Evolutionary conservation across 2,888 invertebrate genomes (phyloP), one percentile per base, ranked within the genome.

Genomic region (Polyommatus iphigenia): DNA sequence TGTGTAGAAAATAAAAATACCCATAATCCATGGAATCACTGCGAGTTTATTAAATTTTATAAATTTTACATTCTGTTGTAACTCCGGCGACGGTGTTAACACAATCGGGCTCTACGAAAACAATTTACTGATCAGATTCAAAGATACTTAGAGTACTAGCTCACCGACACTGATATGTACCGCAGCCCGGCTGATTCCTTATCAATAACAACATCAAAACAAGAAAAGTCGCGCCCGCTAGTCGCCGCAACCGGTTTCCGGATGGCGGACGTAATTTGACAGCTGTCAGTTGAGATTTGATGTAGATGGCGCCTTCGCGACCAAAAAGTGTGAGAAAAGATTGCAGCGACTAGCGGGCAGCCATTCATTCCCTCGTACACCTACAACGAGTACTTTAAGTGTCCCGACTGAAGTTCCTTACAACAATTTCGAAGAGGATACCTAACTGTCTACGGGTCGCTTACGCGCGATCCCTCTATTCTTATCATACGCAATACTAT

Each of bases 121-220:
- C 77, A 80, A 82, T 81, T 81, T 81, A 84, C 85, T 84, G 84
- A 85, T 90, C 91, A 92, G 91, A 89, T 88, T 89, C 88, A 89
- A 92, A 93, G 93, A 93, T 92, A 94, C 94, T 93, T 93, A 94
- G 86, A 93, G 93, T 92, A 94, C 94, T 94, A 92, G 89, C 85
- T 88, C 86, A 87, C 84, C 89, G 86, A 89, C 89, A 87, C 85
- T 93, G 94, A 94, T 94, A 94, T 94, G 93, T 92, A 88, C 86
- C 85, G 83, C 85, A 86, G 87, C 88, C 90, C 91, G 88, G 88
- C 87, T 87, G 92, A 93, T 93, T 93, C 93, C 93, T 92, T 91
- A 91, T 82, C 89, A 91, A 92, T 89, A 94, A 94, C 93, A 94
- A 94, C 94, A 94, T 91, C 93, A 90, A 93, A 92, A 93, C 92